A percentile compares a stretch with the other conserved stretches of the same genome.
phyloP scores from a whole-genome alignment of 2,797 vertebrate genomes.

The Falco columbarius region DNA sequence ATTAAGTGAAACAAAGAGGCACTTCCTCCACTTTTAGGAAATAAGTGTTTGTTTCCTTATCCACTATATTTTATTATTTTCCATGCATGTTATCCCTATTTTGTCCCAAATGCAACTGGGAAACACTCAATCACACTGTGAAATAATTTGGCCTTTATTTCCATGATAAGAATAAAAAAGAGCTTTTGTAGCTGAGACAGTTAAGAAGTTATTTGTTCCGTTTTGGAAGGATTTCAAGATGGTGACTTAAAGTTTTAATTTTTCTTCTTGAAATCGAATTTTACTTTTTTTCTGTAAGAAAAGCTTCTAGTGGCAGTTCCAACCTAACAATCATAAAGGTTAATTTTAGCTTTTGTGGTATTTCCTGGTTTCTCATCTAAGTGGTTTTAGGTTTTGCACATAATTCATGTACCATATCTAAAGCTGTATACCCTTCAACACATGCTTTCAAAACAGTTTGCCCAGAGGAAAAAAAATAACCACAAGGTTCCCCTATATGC shows the following conservation, averaged over 20 bases:
- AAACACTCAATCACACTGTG: neutral
- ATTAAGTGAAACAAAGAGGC: neutral
- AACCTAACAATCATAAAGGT: neutral
- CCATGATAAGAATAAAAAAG: neutral
- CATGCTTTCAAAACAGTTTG: neutral
- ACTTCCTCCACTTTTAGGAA: neutral
- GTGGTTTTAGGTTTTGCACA: neutral
- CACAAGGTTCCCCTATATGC: neutral
- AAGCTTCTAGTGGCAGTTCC: neutral
- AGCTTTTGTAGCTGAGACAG: neutral
- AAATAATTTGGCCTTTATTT: neutral
- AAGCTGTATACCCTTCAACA: neutral
- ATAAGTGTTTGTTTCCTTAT: neutral
- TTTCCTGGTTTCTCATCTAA: neutral
- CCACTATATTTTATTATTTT: neutral
- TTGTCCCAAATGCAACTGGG: neutral
- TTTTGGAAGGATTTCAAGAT: neutral
- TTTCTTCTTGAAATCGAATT: neutral
- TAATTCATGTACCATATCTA: neutral
- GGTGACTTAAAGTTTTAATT: neutral
- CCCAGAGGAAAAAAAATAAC: neutral
- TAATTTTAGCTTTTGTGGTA: neutral
- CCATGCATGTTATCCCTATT: neutral
- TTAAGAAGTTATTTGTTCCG: neutral
- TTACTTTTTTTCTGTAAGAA: neutral